Conservation (phyloP, 1,140 invertebrate species). For the Radopholus similis region DNA sequence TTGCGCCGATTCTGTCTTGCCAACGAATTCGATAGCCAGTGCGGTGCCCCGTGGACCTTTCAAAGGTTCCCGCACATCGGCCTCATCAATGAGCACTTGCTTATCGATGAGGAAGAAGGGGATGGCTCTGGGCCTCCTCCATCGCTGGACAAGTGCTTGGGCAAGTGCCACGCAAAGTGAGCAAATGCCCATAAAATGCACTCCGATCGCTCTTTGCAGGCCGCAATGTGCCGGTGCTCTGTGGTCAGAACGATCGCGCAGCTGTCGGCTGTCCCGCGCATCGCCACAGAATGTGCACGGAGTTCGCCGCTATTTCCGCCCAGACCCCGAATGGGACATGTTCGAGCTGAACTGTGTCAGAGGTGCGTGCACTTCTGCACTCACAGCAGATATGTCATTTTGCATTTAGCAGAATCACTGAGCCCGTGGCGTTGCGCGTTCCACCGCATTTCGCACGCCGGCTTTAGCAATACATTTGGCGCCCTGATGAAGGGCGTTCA, state of each 20-base stretch:
- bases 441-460: neutral
- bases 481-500: neutral
- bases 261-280: neutral
- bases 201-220: too few species aligned
- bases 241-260: neutral
- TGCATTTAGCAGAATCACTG: neutral
- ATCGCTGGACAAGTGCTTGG: neutral
- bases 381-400: neutral
- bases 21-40: neutral
- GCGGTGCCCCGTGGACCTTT: neutral
- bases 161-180: neutral
- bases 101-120: neutral
- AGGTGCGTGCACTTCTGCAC: neutral
- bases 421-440: neutral
- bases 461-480: neutral
- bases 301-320: neutral
- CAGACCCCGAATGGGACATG: neutral
- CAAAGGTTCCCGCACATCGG: neutral
- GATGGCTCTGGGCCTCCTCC: neutral
- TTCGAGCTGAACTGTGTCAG: neutral
- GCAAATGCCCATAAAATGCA: neutral
- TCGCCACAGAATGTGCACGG: conserved; percentile 3
- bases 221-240: neutral
- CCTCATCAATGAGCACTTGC: neutral
- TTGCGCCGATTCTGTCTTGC: neutral